Conservation (phyloP, 2,888 invertebrate species). For the Chirona hameri region DNA sequence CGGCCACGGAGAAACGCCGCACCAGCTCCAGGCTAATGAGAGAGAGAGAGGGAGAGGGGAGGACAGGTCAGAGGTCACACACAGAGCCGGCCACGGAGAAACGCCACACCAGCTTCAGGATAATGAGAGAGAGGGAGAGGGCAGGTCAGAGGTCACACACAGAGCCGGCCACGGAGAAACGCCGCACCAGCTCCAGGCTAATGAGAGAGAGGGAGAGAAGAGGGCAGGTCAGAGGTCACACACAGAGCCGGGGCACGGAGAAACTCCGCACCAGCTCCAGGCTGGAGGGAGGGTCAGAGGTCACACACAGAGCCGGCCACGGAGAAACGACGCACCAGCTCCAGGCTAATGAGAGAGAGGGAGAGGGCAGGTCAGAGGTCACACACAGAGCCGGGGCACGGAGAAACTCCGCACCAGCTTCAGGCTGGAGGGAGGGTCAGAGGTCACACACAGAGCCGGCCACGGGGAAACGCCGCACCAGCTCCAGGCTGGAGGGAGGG, state of each 20-base stretch:
- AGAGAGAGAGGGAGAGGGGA: not conserved
- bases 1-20: no score
- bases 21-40: conserved; percentile 23
- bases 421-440: not conserved
- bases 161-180: not conserved
- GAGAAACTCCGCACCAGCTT: conserved; percentile 12
- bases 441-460: no score
- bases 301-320: no score
- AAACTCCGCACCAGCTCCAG: conserved; percentile 29
- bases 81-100: no score
- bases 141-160: no score
- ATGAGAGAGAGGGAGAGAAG: not conserved
- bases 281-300: not conserved
- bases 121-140: not conserved
- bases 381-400: no score
- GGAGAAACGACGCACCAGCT: conserved; percentile 24
- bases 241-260: not conserved
- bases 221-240: no score
- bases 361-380: not conserved
- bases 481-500: not conserved
- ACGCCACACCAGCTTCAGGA: conserved; percentile 8
- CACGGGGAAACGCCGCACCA: conserved; percentile 2
- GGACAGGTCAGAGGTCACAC: no score
- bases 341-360: not conserved
- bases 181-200: conserved; percentile 30